Percentiles rank a stretch among this genome's conserved stretches.
These are phyloP conservation scores for Drosophila virilis DNA, from an alignment of 1,140 invertebrate species.

Conservation along the genomic window DNA sequence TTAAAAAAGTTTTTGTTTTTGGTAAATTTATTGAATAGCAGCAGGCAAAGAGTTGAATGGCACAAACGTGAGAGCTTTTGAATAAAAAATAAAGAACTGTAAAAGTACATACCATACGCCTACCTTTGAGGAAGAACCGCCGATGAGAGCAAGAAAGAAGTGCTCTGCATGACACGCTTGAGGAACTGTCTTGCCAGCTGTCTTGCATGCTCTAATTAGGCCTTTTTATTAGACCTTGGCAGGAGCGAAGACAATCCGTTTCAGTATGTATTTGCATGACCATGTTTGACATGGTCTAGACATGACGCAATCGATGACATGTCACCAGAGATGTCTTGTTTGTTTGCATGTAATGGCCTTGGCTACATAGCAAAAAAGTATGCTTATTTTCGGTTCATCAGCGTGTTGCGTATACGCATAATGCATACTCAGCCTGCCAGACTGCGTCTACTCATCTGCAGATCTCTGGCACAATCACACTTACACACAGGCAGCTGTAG, in stretches of 20 bases:
- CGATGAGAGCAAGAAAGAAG: no score
- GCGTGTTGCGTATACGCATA: background rate
- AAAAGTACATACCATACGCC: no score
- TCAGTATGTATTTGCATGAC: no score
- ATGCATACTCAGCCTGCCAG: background rate
- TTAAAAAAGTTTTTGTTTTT: slow-evolving; percentile 44
- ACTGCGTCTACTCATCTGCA: background rate
- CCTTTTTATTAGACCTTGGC: no score
- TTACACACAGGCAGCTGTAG: background rate
- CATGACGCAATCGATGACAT: background rate
- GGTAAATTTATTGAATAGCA: slow-evolving; percentile 31
- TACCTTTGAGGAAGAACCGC: no score
- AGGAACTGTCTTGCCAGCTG: background rate
- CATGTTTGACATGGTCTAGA: no score
- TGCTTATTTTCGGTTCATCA: background rate
- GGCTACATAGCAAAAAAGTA: no score
- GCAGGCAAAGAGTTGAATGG: background rate
- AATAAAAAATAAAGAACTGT: background rate
- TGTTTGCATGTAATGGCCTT: no score
- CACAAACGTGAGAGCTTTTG: background rate
- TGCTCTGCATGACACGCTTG: no score
- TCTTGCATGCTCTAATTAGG: background rate
- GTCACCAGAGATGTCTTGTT: background rate
- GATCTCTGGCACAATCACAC: background rate
- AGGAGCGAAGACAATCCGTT: no score